Evolutionary conservation across 2,888 invertebrate species (phyloP).

Genomic region (Bhutanitis thaidina): DNA sequence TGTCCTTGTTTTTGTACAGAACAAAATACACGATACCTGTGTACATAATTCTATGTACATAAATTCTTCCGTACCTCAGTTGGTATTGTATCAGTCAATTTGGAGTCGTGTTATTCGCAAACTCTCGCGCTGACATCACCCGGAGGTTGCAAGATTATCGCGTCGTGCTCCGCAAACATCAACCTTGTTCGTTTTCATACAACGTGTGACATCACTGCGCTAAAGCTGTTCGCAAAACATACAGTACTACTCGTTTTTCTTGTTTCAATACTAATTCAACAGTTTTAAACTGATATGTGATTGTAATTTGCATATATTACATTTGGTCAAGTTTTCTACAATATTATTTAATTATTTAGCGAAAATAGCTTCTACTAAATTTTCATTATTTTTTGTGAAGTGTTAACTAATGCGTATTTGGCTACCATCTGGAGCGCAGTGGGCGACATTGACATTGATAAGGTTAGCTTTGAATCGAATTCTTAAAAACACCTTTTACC

Average conservation of each 20-base stretch:
- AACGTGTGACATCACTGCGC: slow-evolving; percentile 65
- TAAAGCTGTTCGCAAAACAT: slow-evolving; percentile 25
- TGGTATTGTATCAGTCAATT: slow-evolving; percentile 31
- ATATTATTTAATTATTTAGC: background rate
- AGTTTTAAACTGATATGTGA: too few relatives aligned
- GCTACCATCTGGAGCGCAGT: slow-evolving; percentile 36
- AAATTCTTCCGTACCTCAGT: slow-evolving; percentile 15
- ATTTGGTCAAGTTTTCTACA: background rate
- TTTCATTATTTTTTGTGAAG: background rate
- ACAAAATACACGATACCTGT: background rate
- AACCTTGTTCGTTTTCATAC: slow-evolving; percentile 61
- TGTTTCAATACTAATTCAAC: slow-evolving; percentile 28
- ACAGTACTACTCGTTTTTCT: slow-evolving; percentile 29
- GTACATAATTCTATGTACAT: slow-evolving; percentile 14
- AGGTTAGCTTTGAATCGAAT: background rate
- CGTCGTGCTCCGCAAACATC: slow-evolving; percentile 38
- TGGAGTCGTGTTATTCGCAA: slow-evolving; percentile 33
- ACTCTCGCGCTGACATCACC: slow-evolving; percentile 54
- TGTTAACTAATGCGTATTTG: slow-evolving; percentile 22
- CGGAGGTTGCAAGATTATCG: slow-evolving; percentile 64
- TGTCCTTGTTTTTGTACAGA: too few relatives aligned
- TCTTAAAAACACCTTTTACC: background rate
- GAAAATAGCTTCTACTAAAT: background rate
- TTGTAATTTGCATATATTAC: too few relatives aligned
- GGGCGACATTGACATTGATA: slow-evolving; percentile 53